These are phyloP conservation scores for Apodemus agrarius DNA, from an alignment of 2,797 vertebrate genomes.

Conservation along the genomic window DNA sequence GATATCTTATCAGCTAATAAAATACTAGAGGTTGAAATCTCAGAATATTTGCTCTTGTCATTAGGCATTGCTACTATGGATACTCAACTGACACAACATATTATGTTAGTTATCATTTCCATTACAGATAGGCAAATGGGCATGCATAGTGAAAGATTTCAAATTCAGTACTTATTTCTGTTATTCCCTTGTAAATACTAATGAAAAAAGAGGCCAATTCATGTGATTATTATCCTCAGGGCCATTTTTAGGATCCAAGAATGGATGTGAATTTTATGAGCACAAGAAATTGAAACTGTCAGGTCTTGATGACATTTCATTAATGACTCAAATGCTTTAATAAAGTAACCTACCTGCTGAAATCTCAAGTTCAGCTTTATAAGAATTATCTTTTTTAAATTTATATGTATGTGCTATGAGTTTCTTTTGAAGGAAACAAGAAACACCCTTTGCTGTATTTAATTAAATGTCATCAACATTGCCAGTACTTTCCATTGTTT, in stretches of 20 bases:
- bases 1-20: neutral
- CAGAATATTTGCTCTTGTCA: neutral
- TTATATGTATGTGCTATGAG: neutral
- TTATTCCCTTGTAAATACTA: constrained; percentile 29
- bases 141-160: neutral
- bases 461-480: constrained; percentile 44
- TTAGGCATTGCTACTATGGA: neutral
- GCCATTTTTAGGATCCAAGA: neutral
- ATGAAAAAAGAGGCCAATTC: neutral
- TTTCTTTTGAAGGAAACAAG: constrained; percentile 26
- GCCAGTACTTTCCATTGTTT: neutral
- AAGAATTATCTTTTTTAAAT: constrained; percentile 45
- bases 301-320: neutral
- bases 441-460: neutral
- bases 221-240: neutral
- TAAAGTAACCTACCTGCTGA: neutral
- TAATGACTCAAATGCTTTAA: constrained; percentile 27
- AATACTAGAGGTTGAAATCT: neutral
- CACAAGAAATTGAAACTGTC: neutral
- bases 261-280: neutral
- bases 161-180: neutral
- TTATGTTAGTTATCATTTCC: neutral
- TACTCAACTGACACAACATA: neutral
- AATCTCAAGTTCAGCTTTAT: neutral
- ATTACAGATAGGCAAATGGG: neutral